A percentile compares a stretch with the other conserved stretches of the same genome.
Conservation (phyloP, 1,140 invertebrate species). For the Eupristina koningsbergeri region DNA sequence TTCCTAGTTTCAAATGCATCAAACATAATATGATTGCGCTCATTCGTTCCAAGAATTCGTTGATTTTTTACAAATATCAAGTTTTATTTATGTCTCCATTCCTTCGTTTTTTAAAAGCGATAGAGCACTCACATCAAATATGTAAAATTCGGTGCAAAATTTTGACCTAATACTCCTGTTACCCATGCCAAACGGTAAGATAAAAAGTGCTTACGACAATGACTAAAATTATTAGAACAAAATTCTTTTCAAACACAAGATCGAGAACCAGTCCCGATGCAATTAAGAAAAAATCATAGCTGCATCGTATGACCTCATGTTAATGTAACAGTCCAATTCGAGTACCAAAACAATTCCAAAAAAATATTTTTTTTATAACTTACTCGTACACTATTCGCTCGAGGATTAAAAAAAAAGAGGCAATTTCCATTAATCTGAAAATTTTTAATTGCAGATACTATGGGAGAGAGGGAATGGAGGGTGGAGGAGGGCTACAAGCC, state of each 20-base stretch:
- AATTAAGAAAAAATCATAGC: constrained; percentile 23
- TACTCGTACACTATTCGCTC: background rate
- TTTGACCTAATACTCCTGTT: background rate
- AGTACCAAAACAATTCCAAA: background rate
- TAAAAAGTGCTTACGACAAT: background rate
- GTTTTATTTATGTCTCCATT: too few species aligned
- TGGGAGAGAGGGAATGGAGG: constrained; percentile 73
- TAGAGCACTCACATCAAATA: background rate
- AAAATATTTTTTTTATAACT: background rate
- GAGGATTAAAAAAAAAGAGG: constrained; percentile 14
- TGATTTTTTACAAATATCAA: background rate
- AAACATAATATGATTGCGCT: background rate
- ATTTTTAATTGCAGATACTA: constrained; percentile 66
- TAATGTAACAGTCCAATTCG: background rate
- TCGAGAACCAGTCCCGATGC: background rate
- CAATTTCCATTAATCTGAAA: constrained; percentile 37
- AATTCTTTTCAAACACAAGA: background rate
- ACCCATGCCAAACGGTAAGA: background rate
- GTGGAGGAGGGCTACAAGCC: constrained; percentile 73
- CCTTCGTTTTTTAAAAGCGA: background rate
- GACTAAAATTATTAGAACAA: background rate
- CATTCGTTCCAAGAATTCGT: background rate
- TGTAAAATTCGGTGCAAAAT: background rate
- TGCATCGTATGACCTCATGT: background rate
- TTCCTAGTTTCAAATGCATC: background rate